phyloP scores from a whole-genome alignment of 2,113 vertebrate species.

The Oreochromis niloticus region DNA sequence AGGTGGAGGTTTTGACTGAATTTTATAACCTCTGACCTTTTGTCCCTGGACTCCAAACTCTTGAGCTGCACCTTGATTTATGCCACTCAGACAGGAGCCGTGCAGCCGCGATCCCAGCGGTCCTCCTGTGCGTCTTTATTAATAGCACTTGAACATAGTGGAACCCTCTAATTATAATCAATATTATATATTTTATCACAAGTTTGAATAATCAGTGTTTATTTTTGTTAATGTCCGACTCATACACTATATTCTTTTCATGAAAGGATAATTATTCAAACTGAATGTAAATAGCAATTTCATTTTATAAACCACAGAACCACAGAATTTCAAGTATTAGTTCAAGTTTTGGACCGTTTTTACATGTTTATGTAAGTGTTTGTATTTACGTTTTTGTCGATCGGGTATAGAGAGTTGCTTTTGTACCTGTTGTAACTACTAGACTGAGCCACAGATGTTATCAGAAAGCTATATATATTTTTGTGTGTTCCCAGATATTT shows the following conservation, averaged over 20 bases:
- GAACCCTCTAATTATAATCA: slow-evolving; percentile 65
- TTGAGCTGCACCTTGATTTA: slow-evolving; percentile 69
- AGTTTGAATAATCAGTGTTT: slow-evolving; percentile 72
- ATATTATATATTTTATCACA: slow-evolving; percentile 66
- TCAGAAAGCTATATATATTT: slow-evolving; percentile 72
- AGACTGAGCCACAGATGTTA: slow-evolving; percentile 79
- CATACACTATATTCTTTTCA: slow-evolving; percentile 45
- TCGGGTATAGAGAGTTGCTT: slow-evolving; percentile 62
- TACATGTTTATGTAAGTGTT: slow-evolving; percentile 49
- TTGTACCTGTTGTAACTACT: slow-evolving; percentile 70
- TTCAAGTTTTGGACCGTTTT: slow-evolving; percentile 44
- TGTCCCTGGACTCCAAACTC: slow-evolving; percentile 47
- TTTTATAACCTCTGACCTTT: slow-evolving; percentile 52
- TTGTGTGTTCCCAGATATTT: slow-evolving; percentile 64
- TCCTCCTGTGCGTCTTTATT: slow-evolving; percentile 57
- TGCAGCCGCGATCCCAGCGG: background rate
- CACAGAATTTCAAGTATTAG: slow-evolving; percentile 74
- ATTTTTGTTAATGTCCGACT: slow-evolving; percentile 59
- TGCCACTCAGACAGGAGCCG: slow-evolving; percentile 57
- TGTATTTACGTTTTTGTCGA: slow-evolving; percentile 36
- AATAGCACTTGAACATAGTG: slow-evolving; percentile 76
- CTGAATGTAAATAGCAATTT: slow-evolving; percentile 71
- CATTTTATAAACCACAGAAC: slow-evolving; percentile 65
- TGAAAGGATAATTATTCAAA: slow-evolving; percentile 65
- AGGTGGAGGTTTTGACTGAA: slow-evolving; percentile 69